Conservation (phyloP, 2,888 invertebrate genomes). For the Andricus quercusramuli region DNA sequence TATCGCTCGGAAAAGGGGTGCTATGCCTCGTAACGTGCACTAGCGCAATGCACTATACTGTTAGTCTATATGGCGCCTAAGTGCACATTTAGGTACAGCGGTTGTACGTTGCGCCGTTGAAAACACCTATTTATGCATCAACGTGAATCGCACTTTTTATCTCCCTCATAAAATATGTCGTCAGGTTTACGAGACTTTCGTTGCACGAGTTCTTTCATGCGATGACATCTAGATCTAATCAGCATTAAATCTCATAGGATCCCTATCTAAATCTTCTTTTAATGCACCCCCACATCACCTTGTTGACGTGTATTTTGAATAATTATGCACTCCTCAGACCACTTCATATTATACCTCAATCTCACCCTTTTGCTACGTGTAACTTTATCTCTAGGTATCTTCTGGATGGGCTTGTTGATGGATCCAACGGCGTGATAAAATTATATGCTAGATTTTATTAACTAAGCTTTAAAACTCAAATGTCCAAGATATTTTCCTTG, state of each 20-base stretch:
- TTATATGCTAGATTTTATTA: no score
- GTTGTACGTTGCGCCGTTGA: conserved; percentile 49
- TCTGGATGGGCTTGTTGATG: background rate
- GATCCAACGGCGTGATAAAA: background rate
- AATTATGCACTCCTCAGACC: conserved; percentile 42
- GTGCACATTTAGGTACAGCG: conserved; percentile 59
- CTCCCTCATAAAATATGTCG: conserved; percentile 46
- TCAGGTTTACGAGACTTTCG: conserved; percentile 51
- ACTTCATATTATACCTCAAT: conserved; percentile 13
- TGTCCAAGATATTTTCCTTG: no score
- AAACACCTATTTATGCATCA: conserved; percentile 30
- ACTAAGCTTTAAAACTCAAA: no score
- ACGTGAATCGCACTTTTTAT: conserved; percentile 50
- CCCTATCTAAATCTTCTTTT: conserved; percentile 33
- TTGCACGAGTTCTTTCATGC: conserved; percentile 51
- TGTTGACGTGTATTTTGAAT: conserved; percentile 41
- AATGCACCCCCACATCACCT: conserved; percentile 28
- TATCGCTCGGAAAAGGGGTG: conserved; percentile 69
- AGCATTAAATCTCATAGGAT: conserved; percentile 48
- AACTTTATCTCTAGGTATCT: background rate
- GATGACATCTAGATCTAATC: conserved; percentile 49
- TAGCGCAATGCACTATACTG: conserved; percentile 57
- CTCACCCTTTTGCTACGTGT: background rate
- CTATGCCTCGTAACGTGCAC: conserved; percentile 58
- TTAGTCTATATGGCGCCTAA: conserved; percentile 54